Evolutionary conservation across 2,797 vertebrate genomes (phyloP), one percentile per base, ranked within the genome.

Genomic region (Sebastes matsubarae): DNA sequence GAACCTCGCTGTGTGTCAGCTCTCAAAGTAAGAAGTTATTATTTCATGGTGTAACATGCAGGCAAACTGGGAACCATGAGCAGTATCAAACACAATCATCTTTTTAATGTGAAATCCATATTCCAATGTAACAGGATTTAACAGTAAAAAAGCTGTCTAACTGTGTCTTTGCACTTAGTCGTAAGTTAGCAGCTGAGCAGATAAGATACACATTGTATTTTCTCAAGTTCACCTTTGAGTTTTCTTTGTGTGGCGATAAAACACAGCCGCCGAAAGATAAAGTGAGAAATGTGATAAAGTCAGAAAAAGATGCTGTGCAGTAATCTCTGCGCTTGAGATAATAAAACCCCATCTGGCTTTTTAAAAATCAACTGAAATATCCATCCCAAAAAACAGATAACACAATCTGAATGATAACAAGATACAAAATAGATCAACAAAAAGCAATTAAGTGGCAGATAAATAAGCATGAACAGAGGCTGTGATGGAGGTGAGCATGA

Each of bases 321-420:
- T 46, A 18, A 58, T 29, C 50, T 66, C 52, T 34, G 8, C 3
- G 27, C 2, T 67, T 18, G 68, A 70, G 46, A 79, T 68, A 34
- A 68, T 36, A 42, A 75, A 30, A 59, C 6, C 42, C 42, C 6
- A 46, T 16, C 20, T 67, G 61, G 29, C 27, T 72, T 42, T 42
- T 63, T 12, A 71, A 30, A 77, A 38, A 67, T 25, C 5, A 61
- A 61, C 24, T 60, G 14, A 34, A 68, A 46, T 50, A 72, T 55
- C 61, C 38, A 42, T n/a, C 54, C 61, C 64, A 5, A 36, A 34
- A 50, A 46, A 72, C 38, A 82, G 68, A 60, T 76, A 72, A 77
- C 29, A 27, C 4, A 11, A 14, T 20, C 22, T 29, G 55, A 73
- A 66, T n/a, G 24, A 72, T 38, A 36, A 42, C 5, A 22, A 9